Base-by-base conservation (phyloP, 2,888 invertebrate species). In the Eledona agricola region DNA sequence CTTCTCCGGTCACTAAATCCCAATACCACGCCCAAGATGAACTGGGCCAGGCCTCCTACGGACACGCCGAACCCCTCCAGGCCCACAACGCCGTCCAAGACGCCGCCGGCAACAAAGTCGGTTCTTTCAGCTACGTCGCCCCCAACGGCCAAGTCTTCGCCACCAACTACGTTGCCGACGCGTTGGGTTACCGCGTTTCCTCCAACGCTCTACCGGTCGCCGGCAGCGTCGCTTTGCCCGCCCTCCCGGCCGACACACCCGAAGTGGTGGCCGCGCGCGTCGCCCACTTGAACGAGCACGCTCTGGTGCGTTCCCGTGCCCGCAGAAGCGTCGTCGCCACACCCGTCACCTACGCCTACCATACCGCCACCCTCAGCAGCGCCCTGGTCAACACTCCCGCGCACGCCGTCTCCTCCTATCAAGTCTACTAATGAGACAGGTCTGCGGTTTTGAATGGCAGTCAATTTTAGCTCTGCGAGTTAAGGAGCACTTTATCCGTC, bases 151-250 rank as follows among this genome's bases (percentile, higher is more conserved):
- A 74, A 57, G 63, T 76, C n/a, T 64, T 74, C 57, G 63, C 68
- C 53, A 75, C 78, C 60, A 71, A 73, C 65, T 79, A 79, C 69
- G 69, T 76, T 50, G 79, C 79, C 54, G 79, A 76, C 61, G 71
- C 67, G 49, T 65, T 67, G 40, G 76, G 75, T 22, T 78, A 75
- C 73, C 72, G 76, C 38, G 78, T 76, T 15, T 73, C 73, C 51
- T 71, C 74, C 67, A 77, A 78, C 64, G 76, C 74, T 53, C 68
- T 77, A 72, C 73, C 75, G 35, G 78, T 76, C 22, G 74, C 72
- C 45, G 71, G 73, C 66, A 74, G 76, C 63, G 75, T 70, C 52
- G 31, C 72, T 56, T 5, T 40, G 6, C 52, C 67, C 59, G 45
- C 57, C 10, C 53, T 31, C 6, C 56, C 59, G 12, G 60, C 54